Conservation (phyloP, 2,797 vertebrate species). For the Neosilurus mollespiculum region DNA sequence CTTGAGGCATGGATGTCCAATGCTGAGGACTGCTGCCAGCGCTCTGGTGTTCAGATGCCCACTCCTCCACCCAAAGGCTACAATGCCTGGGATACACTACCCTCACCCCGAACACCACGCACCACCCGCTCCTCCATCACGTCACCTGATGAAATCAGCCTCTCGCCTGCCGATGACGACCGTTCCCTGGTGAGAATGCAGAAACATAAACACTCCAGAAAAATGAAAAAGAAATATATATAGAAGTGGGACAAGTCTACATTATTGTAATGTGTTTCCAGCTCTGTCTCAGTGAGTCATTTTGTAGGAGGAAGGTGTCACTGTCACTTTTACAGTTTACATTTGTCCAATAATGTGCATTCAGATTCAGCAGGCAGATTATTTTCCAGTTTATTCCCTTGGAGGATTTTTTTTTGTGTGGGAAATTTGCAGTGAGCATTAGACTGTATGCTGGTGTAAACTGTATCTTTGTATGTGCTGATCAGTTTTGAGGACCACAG, state of each 20-base stretch:
- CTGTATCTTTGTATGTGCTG: not conserved
- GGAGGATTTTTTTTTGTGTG: not conserved
- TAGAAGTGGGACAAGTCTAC: not conserved
- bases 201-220: not conserved
- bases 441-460: not conserved
- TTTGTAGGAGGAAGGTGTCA: not conserved
- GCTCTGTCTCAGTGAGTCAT: not conserved
- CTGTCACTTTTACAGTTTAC: constrained; percentile 11
- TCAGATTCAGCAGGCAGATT: not conserved
- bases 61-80: constrained; percentile 92
- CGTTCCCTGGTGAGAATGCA: constrained; percentile 79
- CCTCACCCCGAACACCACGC: constrained; percentile 91
- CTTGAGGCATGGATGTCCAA: constrained; percentile 98
- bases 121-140: constrained; percentile 90
- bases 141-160: constrained; percentile 92
- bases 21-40: constrained; percentile 93
- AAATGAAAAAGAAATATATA: too few relatives aligned
- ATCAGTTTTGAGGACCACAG: not conserved
- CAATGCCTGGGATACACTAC: constrained; percentile 96
- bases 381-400: not conserved
- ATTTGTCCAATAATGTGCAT: not conserved
- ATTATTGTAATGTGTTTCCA: not conserved
- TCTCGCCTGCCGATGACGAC: constrained; percentile 86
- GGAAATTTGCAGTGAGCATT: not conserved
- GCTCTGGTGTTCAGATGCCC: constrained; percentile 97